Evolutionary conservation across 2,797 vertebrate species (phyloP).

Genomic region (Ibycter americanus): DNA sequence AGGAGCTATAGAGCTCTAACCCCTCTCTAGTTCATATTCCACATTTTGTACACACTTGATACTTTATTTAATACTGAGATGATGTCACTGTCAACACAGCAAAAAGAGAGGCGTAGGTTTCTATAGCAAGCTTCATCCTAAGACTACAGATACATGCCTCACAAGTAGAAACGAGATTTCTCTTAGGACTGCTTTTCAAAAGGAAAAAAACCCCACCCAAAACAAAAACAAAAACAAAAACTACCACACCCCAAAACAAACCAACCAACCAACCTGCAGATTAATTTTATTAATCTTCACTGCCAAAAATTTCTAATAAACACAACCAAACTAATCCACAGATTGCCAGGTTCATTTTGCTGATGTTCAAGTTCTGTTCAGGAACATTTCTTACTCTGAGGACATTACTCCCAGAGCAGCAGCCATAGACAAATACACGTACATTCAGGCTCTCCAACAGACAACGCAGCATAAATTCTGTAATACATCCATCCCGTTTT

Average conservation of each 20-base stretch:
- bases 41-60: background rate
- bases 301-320: background rate
- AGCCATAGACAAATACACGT: background rate
- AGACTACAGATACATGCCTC: background rate
- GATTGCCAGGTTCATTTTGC: background rate
- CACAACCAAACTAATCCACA: background rate
- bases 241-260: background rate
- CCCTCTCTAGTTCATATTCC: background rate
- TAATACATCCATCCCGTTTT: background rate
- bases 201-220: background rate
- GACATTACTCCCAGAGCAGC: background rate
- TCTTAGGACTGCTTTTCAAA: background rate
- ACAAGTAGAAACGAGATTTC: background rate
- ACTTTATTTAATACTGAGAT: background rate
- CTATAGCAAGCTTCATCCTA: background rate
- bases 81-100: background rate
- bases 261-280: background rate
- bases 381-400: background rate
- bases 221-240: too few species aligned
- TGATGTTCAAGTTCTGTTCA: background rate
- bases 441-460: background rate
- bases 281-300: background rate
- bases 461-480: background rate
- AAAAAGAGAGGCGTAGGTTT: background rate
- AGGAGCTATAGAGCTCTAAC: background rate